phyloP scores from a whole-genome alignment of 2,113 vertebrate species.

The Neogobius melanostomus region DNA sequence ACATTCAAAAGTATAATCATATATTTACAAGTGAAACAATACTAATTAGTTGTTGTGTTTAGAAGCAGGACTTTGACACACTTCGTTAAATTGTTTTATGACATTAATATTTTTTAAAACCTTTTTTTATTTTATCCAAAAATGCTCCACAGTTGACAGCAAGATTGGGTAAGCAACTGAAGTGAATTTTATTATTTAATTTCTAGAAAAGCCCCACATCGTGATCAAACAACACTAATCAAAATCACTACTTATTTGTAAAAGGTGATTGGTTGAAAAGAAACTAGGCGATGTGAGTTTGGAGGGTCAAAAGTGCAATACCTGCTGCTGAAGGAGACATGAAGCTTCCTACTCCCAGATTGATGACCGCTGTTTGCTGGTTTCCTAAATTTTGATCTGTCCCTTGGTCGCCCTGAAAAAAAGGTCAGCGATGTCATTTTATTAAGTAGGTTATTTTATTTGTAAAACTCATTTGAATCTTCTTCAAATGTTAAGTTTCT shows the following conservation, averaged over 20 bases:
- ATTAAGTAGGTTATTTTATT: too few species aligned
- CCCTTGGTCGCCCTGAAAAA: constrained; percentile 84
- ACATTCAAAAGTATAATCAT: constrained; percentile 36
- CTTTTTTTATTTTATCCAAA: too few species aligned
- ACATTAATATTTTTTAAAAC: background rate
- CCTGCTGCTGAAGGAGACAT: constrained; percentile 89
- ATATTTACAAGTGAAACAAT: constrained; percentile 36
- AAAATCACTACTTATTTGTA: constrained; percentile 25
- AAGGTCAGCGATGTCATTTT: background rate
- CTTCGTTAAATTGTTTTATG: background rate
- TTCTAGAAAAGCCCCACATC: background rate
- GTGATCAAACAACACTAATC: background rate
- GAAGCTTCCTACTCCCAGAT: constrained; percentile 90
- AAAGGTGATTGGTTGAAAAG: constrained; percentile 12
- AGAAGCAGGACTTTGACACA: background rate
- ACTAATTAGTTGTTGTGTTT: background rate
- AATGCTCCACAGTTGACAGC: too few species aligned
- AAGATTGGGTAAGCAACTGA: too few species aligned
- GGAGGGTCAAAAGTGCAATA: constrained; percentile 40
- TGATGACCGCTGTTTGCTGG: constrained; percentile 93
- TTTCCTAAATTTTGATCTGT: constrained; percentile 87
- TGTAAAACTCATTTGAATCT: too few species aligned
- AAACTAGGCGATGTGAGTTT: constrained; percentile 4
- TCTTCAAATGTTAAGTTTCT: too few species aligned
- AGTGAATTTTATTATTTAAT: background rate